Percentiles rank a stretch among this genome's conserved stretches.
These are phyloP conservation scores for Lepidochrysops patricia DNA, from an alignment of 2,888 invertebrate species.

Conservation along the genomic window DNA sequence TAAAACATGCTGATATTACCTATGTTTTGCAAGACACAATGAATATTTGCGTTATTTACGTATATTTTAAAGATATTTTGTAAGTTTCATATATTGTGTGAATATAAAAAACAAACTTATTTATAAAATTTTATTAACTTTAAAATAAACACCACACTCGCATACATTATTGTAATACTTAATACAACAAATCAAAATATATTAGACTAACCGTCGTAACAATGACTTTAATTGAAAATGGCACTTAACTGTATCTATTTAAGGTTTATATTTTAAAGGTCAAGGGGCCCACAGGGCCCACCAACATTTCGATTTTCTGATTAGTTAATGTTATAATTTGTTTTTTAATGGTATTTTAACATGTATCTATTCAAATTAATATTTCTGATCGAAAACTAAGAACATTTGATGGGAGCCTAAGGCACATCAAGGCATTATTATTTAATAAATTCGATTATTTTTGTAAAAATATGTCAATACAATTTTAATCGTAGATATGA, in stretches of 20 bases:
- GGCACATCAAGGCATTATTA: no score
- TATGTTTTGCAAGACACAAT: no score
- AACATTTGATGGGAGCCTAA: no score
- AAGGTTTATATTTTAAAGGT: neutral
- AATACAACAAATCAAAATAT: conserved; percentile 40
- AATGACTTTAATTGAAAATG: conserved; percentile 50
- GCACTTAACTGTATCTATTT: conserved; percentile 33
- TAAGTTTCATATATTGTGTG: neutral
- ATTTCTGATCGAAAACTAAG: no score
- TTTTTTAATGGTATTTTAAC: no score
- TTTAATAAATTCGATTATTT: no score
- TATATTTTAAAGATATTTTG: neutral
- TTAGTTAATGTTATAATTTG: neutral
- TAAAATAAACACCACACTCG: conserved; percentile 52
- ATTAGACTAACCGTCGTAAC: conserved; percentile 32
- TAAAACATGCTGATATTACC: no score
- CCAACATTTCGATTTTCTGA: neutral
- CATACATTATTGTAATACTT: conserved; percentile 64
- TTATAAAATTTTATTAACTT: conserved; percentile 45
- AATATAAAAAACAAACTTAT: conserved; percentile 24
- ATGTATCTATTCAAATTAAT: no score
- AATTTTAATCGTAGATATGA: no score
- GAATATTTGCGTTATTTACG: no score
- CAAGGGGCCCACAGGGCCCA: neutral
- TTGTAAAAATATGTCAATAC: no score